Conservation (phyloP, 2,888 invertebrate species). For the Dasypogon diadema region DNA sequence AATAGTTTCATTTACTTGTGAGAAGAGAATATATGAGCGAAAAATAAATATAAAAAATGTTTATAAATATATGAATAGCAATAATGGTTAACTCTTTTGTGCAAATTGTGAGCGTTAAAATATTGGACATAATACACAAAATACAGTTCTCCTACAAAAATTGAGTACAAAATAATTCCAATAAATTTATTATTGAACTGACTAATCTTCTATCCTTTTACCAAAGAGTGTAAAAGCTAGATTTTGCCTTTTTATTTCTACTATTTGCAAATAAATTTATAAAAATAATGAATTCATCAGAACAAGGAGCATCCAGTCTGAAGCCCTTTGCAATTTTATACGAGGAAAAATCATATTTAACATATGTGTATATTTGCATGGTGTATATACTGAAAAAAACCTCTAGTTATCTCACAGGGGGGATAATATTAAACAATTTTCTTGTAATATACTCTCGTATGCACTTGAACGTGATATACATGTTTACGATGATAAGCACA, state of each 20-base stretch:
- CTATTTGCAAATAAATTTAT: too few species aligned
- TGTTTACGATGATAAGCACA: too few species aligned
- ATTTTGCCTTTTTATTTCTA: background rate
- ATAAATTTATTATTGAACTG: background rate
- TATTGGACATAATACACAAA: background rate
- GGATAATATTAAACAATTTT: too few species aligned
- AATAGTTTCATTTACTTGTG: conserved; percentile 36
- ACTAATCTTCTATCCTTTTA: background rate
- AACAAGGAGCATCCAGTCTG: too few species aligned
- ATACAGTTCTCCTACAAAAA: conserved; percentile 3
- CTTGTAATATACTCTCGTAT: too few species aligned
- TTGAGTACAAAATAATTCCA: background rate
- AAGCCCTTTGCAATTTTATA: too few species aligned
- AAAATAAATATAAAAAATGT: conserved; percentile 44
- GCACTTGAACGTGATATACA: too few species aligned
- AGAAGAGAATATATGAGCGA: conserved; percentile 34
- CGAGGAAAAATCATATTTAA: too few species aligned
- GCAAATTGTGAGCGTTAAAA: conserved; percentile 45
- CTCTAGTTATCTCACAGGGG: too few species aligned
- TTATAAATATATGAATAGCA: conserved; percentile 36
- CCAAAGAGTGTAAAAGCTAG: background rate
- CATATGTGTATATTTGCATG: too few species aligned
- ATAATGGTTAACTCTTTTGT: conserved; percentile 37
- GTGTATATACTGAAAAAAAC: too few species aligned
- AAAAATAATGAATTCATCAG: too few species aligned